Evolutionary conservation across 2,113 vertebrate genomes (phyloP), one percentile per base, ranked within the genome.

Genomic region (Progne subis): DNA sequence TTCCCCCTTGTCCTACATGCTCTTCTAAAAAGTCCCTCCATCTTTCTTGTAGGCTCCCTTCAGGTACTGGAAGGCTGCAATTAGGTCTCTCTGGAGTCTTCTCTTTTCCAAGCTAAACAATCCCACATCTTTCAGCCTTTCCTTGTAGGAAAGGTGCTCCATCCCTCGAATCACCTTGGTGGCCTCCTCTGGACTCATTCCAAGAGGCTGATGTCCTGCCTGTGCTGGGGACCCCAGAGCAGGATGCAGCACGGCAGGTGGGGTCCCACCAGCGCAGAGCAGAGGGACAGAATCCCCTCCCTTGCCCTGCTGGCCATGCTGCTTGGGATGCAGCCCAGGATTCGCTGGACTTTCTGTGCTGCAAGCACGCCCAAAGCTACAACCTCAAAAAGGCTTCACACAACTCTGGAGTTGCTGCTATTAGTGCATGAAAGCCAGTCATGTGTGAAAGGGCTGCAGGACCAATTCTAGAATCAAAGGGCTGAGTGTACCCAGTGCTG

Each of bases 291-390:
- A 72, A 37, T 23, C 37, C 23, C 31, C 7, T 65, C 44, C 44
- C 12, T 50, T 8, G 18, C 7, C 44, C 26, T 44, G 59, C 59
- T 76, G 61, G 8, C 44, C 25, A 25, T 0, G 0, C 4, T 31
- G 24, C 53, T 60, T 55, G 68, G 70, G 87, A 69, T 68, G 63
- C 47, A 67, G 37, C 44, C 44, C 60, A 61, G 70, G 63, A 69
- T 15, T 55, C 0, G 0, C 56, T 39, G 0, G 0, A n/a, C n/a
- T 31, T 31, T 68, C 55, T 34, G 60, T 31, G 52, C 44, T 59
- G 18, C 32, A 28, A 52, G 77, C 23, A 24, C 0, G 5, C 57
- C 61, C 72, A 47, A 91, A 82, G 41, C 77, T 46, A 52, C 71
- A 55, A 28, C 61, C 61, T 68, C 70, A 60, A 41, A 55, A 14